Evolutionary conservation across 2,797 vertebrate species (phyloP).

Genomic region (Chelonia mydas): DNA sequence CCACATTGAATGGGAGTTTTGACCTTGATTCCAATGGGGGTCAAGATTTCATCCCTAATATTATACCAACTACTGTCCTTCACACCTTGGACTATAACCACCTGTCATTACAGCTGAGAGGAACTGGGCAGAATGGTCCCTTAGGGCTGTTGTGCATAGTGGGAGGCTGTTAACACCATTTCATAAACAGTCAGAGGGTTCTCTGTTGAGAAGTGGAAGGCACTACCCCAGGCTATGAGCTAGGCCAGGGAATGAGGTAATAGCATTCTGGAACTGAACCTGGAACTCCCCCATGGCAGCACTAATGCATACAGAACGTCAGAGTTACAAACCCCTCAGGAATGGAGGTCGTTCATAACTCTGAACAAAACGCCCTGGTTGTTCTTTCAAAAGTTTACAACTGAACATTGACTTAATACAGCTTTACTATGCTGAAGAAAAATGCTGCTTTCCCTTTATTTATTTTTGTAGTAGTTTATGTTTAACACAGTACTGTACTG

Average conservation of each 20-base stretch:
- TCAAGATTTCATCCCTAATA: not conserved
- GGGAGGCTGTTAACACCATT: not conserved
- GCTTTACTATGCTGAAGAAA: no score
- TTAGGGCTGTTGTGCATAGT: not conserved
- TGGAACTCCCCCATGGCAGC: not conserved
- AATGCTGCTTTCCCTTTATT: no score
- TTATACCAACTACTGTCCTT: not conserved
- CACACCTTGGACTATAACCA: not conserved
- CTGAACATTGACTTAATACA: no score
- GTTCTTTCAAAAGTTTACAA: no score
- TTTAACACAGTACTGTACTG: no score
- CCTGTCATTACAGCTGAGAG: not conserved
- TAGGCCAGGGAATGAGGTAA: not conserved
- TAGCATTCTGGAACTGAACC: not conserved
- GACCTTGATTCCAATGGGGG: not conserved
- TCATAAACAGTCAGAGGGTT: not conserved
- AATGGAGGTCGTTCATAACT: no score
- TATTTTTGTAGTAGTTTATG: no score
- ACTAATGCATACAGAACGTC: not conserved
- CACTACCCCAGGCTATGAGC: not conserved
- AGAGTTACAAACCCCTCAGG: no score
- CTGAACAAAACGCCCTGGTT: no score
- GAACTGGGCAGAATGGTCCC: fast-evolving
- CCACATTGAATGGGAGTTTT: not conserved
- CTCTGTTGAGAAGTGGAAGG: not conserved